phyloP scores from a whole-genome alignment of 2,797 vertebrate species.

The Onychomys torridus region DNA sequence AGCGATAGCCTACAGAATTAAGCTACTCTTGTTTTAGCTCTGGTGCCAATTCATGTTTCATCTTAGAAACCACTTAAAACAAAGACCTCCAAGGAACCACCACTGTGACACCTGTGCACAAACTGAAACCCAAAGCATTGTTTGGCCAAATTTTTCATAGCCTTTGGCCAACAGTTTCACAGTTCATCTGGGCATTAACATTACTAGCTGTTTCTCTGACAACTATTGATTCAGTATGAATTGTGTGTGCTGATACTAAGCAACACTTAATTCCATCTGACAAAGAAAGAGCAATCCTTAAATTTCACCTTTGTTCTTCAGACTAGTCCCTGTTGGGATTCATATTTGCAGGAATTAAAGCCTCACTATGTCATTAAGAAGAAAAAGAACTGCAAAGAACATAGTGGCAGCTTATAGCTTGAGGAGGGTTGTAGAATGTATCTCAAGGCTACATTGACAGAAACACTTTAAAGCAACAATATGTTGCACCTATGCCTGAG shows the following conservation, averaged over 20 bases:
- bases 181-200: background rate
- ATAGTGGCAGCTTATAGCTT: background rate
- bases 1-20: too few relatives aligned
- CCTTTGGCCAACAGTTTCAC: background rate
- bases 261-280: background rate
- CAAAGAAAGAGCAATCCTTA: conserved; percentile 44
- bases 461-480: conserved; percentile 9
- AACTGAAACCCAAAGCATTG: background rate
- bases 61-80: background rate
- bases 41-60: background rate
- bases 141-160: background rate
- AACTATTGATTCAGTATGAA: conserved; percentile 34
- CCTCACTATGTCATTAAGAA: background rate
- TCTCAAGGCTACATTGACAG: background rate
- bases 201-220: background rate
- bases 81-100: background rate
- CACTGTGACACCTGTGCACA: background rate
- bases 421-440: background rate
- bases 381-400: background rate
- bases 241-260: background rate
- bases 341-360: conserved; percentile 5
- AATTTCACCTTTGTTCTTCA: conserved; percentile 40
- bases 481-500: background rate
- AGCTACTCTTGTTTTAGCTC: background rate
- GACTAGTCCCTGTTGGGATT: conserved; percentile 18